Conservation (phyloP, 2,113 vertebrate genomes). For the Sitta europaea region DNA sequence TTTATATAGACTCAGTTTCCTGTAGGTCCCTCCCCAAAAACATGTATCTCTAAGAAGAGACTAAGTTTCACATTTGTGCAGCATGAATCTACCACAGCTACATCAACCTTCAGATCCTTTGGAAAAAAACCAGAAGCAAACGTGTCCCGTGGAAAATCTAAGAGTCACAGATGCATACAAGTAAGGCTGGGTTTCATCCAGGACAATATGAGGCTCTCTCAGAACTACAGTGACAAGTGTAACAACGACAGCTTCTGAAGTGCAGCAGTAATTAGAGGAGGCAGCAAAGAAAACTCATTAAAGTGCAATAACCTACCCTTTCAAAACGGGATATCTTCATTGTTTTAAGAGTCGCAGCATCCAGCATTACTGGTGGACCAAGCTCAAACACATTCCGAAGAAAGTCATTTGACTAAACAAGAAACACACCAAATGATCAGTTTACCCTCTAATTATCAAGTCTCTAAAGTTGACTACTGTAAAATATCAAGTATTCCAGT, state of each 20-base stretch:
- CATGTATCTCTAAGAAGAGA: rapidly evolving
- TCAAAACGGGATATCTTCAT: constrained; percentile 96
- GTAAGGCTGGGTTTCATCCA: neutral
- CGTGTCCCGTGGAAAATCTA: neutral
- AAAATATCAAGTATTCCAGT: neutral
- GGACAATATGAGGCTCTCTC: neutral
- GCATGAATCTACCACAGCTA: neutral
- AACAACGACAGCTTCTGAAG: neutral
- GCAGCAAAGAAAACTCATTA: neutral
- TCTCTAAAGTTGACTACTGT: neutral
- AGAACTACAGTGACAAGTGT: neutral
- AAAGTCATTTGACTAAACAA: constrained; percentile 89
- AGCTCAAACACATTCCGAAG: constrained; percentile 96
- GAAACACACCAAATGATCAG: neutral
- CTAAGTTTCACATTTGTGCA: neutral
- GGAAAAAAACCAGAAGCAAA: neutral
- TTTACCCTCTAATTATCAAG: neutral
- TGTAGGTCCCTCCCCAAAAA: neutral
- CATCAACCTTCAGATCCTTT: neutral
- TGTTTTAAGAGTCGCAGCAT: constrained; percentile 88
- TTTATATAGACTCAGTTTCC: neutral
- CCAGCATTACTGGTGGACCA: constrained; percentile 90
- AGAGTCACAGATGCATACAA: rapidly evolving
- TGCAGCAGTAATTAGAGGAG: neutral
- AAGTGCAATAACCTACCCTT: constrained; percentile 77